Conservation (phyloP, 1,140 invertebrate species). For the Eumaeus atala region DNA sequence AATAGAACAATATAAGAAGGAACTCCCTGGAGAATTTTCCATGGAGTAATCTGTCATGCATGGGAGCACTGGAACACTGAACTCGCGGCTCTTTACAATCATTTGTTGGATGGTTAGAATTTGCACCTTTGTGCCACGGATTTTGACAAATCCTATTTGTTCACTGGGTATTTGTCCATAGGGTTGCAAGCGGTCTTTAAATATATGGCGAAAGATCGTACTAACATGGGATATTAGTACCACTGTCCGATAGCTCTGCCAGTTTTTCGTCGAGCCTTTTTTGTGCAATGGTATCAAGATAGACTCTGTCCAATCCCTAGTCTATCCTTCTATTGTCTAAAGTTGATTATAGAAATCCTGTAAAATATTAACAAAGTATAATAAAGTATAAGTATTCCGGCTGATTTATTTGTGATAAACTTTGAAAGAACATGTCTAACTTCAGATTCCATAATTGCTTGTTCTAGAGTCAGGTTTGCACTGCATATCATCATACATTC, state of each 20-base stretch:
- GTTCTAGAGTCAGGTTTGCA: background rate
- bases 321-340: slow-evolving; percentile 24
- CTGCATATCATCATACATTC: background rate
- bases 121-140: slow-evolving; percentile 19
- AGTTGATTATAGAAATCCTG: slow-evolving; percentile 20
- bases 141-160: slow-evolving; percentile 6
- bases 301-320: slow-evolving; percentile 23
- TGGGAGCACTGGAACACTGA: slow-evolving; percentile 5
- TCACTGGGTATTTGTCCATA: slow-evolving; percentile 16
- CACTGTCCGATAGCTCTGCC: slow-evolving; percentile 19
- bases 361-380: slow-evolving; percentile 14
- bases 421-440: slow-evolving; percentile 3
- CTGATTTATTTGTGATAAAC: slow-evolving; percentile 19
- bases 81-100: slow-evolving; percentile 22
- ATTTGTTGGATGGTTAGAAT: slow-evolving; percentile 24
- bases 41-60: slow-evolving; percentile 12
- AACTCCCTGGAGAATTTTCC: too few species aligned
- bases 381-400: slow-evolving; percentile 21
- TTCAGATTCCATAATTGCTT: slow-evolving; percentile 8
- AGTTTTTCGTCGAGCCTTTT: slow-evolving; percentile 22
- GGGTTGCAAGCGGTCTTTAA: slow-evolving; percentile 14
- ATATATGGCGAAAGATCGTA: slow-evolving; percentile 24
- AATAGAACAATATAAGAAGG: too few species aligned
- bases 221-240: slow-evolving; percentile 27
- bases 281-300: slow-evolving; percentile 24